Evolutionary conservation across 2,888 invertebrate species (phyloP).

Genomic region (Megalurothrips usitatus): DNA sequence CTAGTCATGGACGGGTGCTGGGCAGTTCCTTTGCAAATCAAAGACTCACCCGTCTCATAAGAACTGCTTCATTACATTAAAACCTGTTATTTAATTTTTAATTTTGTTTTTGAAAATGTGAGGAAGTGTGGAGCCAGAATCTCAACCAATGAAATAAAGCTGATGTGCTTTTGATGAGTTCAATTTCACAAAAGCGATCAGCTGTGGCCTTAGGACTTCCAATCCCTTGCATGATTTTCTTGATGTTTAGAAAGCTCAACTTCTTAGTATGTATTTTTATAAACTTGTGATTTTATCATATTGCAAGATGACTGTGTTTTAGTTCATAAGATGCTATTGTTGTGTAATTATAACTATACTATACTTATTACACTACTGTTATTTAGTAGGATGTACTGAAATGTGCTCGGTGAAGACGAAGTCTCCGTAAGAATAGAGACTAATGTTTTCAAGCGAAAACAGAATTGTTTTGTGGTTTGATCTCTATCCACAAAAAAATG

Average conservation of each 20-base stretch:
- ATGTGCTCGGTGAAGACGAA: background rate
- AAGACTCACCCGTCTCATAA: too few species aligned
- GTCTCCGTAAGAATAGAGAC: background rate
- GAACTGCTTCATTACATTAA: background rate
- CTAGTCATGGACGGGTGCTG: background rate
- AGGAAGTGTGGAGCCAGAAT: too few species aligned
- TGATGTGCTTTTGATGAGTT: too few species aligned
- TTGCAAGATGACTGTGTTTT: conserved; percentile 23
- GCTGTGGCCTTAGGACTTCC: background rate
- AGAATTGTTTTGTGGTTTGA: too few species aligned
- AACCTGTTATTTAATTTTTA: background rate
- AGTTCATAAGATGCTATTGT: background rate
- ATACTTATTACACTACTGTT: background rate
- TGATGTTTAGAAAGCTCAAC: conserved; percentile 26
- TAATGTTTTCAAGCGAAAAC: background rate
- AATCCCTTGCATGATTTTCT: background rate
- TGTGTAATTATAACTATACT: background rate
- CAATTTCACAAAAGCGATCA: too few species aligned
- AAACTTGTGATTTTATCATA: conserved; percentile 25
- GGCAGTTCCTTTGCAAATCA: background rate
- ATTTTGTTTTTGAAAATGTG: background rate
- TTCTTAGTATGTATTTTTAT: conserved; percentile 17
- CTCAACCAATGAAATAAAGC: too few species aligned
- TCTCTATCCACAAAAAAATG: too few species aligned
- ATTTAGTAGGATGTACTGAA: conserved; percentile 20